Percentiles rank a stretch among this genome's conserved stretches.
Conservation (phyloP, 2,888 invertebrate genomes). For the Eurytoma californica region DNA sequence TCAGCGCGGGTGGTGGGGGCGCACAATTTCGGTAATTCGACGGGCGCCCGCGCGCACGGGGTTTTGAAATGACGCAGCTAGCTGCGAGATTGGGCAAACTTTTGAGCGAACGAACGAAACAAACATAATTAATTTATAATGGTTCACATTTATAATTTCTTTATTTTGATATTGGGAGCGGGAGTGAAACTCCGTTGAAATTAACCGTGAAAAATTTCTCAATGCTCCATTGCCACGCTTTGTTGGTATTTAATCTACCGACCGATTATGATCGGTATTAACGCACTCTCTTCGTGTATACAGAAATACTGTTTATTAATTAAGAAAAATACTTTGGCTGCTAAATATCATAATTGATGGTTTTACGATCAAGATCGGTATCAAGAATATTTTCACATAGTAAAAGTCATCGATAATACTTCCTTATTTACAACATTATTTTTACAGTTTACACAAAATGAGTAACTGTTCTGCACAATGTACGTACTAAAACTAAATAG, state of each 20-base stretch:
- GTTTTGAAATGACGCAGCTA: conserved; percentile 5
- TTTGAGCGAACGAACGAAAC: background rate
- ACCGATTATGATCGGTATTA: background rate
- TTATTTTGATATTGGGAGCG: background rate
- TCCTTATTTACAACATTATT: too few relatives aligned
- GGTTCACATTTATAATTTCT: conserved; percentile 13
- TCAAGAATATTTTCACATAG: too few relatives aligned
- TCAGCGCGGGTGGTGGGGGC: background rate
- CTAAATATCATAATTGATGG: too few relatives aligned
- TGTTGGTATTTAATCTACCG: background rate
- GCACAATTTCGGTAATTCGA: conserved; percentile 18
- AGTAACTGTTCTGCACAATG: too few relatives aligned
- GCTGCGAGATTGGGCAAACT: background rate
- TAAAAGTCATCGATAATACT: too few relatives aligned
- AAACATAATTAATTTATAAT: conserved; percentile 9
- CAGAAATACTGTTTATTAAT: too few relatives aligned
- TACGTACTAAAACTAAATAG: too few relatives aligned
- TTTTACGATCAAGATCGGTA: too few relatives aligned
- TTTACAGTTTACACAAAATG: too few relatives aligned
- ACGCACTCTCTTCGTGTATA: background rate
- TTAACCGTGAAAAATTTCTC: background rate
- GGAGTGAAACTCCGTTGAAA: conserved; percentile 5
- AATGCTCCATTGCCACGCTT: background rate
- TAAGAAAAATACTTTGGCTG: too few relatives aligned
- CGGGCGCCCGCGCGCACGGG: background rate